A percentile compares a stretch with the other conserved stretches of the same genome.
These are phyloP conservation scores for Macaca nemestrina DNA, from an alignment of 2,113 vertebrate genomes.

Conservation along the genomic window DNA sequence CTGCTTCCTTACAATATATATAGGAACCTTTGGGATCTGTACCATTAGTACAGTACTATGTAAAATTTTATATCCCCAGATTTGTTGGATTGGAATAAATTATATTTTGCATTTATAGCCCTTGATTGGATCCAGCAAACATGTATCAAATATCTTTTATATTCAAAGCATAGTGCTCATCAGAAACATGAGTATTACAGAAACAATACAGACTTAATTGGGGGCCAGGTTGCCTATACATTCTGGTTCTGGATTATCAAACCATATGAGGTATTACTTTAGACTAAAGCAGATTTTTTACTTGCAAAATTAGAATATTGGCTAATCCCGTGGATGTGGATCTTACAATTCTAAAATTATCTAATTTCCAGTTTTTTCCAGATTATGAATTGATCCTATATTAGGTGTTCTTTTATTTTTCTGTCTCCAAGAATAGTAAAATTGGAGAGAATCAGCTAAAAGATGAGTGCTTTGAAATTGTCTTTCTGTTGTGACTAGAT, in stretches of 20 bases:
- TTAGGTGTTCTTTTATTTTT: neutral
- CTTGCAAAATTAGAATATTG: neutral
- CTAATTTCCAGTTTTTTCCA: slow-evolving; percentile 7
- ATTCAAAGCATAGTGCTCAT: neutral
- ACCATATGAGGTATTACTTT: neutral
- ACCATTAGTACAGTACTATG: neutral
- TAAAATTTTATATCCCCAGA: neutral
- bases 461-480: neutral
- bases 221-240: neutral
- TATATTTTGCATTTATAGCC: neutral
- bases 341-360: slow-evolving; percentile 17
- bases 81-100: neutral
- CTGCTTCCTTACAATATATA: neutral
- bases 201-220: neutral
- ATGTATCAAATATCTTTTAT: neutral
- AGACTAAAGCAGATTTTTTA: neutral
- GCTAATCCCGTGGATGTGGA: neutral
- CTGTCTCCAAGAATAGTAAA: neutral
- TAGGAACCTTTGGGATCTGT: neutral
- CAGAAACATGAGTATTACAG: neutral
- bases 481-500: neutral
- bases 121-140: neutral
- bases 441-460: neutral
- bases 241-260: neutral
- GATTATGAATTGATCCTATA: neutral